Conservation (phyloP, 2,888 invertebrate genomes). For the Caenorhabditis plicata region DNA sequence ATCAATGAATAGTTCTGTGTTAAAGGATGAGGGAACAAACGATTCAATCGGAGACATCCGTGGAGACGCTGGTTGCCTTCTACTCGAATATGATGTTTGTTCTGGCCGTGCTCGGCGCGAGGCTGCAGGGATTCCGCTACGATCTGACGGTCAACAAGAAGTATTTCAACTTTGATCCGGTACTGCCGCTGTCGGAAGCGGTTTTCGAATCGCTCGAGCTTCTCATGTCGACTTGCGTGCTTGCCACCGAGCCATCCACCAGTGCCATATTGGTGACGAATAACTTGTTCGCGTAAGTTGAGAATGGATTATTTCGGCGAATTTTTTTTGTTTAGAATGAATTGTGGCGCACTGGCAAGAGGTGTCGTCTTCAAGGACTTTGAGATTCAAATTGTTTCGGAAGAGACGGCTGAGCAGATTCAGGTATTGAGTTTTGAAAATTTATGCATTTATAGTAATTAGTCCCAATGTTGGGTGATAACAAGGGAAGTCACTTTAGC, state of each 20-base stretch:
- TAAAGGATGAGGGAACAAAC: slow-evolving; percentile 32
- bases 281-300: slow-evolving; percentile 53
- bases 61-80: slow-evolving; percentile 52
- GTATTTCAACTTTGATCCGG: slow-evolving; percentile 53
- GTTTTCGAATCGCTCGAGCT: slow-evolving; percentile 62
- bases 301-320: too few species aligned
- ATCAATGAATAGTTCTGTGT: too few species aligned
- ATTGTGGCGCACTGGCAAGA: slow-evolving; percentile 59
- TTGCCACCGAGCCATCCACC: slow-evolving; percentile 61
- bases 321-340: slow-evolving; percentile 41
- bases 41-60: slow-evolving; percentile 10
- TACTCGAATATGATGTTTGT: slow-evolving; percentile 62
- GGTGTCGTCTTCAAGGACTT: slow-evolving; percentile 63
- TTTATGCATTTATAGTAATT: background rate
- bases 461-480: background rate
- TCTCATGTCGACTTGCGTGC: slow-evolving; percentile 61
- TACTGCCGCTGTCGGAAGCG: slow-evolving; percentile 52
- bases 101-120: slow-evolving; percentile 57
- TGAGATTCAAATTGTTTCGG: slow-evolving; percentile 61
- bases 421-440: too few species aligned
- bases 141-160: slow-evolving; percentile 56
- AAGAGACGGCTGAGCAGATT: slow-evolving; percentile 62
- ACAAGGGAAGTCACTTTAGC: too few species aligned
- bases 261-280: slow-evolving; percentile 63
- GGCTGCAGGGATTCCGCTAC: slow-evolving; percentile 62